Conservation (phyloP, 2,797 vertebrate genomes). For the Schizopygopsis malacanthus region DNA sequence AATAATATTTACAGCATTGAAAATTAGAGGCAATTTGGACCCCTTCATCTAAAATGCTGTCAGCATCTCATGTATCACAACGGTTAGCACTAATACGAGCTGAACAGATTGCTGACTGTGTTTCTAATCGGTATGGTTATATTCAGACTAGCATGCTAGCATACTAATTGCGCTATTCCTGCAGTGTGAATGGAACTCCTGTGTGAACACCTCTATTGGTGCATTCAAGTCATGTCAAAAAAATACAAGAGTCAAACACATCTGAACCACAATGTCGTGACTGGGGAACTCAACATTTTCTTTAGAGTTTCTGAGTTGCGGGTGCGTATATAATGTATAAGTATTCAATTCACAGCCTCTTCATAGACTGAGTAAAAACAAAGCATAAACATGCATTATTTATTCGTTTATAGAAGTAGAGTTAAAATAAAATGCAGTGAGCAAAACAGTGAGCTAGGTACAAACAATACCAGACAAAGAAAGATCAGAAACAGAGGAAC, state of each 20-base stretch:
- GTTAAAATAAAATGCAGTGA: too few relatives aligned
- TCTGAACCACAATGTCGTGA: too few relatives aligned
- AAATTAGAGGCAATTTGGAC: slow-evolving; percentile 15
- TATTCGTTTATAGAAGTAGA: too few relatives aligned
- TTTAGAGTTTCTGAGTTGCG: too few relatives aligned
- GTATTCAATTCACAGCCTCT: too few relatives aligned
- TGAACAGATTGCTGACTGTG: slow-evolving; percentile 16
- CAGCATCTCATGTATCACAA: slow-evolving; percentile 36
- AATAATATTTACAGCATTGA: slow-evolving; percentile 32
- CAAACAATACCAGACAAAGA: neutral
- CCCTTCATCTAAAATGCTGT: slow-evolving; percentile 27
- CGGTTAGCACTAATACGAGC: slow-evolving; percentile 21
- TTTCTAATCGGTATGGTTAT: neutral
- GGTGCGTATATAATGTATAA: too few relatives aligned
- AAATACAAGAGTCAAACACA: too few relatives aligned
- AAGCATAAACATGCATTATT: too few relatives aligned
- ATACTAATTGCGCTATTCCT: neutral
- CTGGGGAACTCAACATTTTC: neutral
- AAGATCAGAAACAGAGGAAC: too few relatives aligned
- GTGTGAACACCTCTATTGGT: neutral
- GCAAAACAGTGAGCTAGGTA: too few relatives aligned
- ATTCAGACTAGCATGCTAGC: neutral
- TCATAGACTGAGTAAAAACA: too few relatives aligned
- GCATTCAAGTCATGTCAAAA: too few relatives aligned
- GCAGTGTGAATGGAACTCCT: neutral